A percentile compares a stretch with the other conserved stretches of the same genome.
Conservation (phyloP, 1,140 invertebrate species). For the Camponotus pennsylvanicus region DNA sequence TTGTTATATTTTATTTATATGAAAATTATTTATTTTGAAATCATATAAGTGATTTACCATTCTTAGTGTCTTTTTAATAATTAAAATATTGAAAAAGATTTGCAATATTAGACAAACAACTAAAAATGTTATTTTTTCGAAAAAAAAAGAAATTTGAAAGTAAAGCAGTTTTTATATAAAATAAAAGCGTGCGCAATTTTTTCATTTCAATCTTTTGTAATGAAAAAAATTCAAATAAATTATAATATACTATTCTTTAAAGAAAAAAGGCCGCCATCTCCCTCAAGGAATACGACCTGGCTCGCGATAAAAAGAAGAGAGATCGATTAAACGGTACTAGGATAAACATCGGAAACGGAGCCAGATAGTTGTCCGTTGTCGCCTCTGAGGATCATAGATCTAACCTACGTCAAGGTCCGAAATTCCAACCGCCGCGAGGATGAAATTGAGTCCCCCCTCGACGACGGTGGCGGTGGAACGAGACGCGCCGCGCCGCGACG, state of each 20-base stretch:
- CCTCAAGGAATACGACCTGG: background rate
- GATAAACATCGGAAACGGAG: slow-evolving; percentile 48
- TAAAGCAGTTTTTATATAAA: background rate
- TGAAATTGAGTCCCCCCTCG: slow-evolving; percentile 25
- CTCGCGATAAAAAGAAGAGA: slow-evolving; percentile 36
- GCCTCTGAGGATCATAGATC: slow-evolving; percentile 45
- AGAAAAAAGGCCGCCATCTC: slow-evolving; percentile 30
- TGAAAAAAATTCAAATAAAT: background rate
- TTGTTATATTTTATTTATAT: background rate
- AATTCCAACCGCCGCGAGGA: slow-evolving; percentile 36
- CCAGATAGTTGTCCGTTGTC: slow-evolving; percentile 61
- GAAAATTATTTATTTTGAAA: background rate
- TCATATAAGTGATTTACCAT: background rate
- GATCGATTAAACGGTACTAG: slow-evolving; percentile 48
- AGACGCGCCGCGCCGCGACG: slow-evolving; percentile 73
- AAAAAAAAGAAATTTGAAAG: background rate
- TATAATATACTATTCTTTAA: background rate
- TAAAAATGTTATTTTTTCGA: background rate
- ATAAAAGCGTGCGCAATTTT: background rate
- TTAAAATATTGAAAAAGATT: background rate
- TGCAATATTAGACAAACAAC: background rate
- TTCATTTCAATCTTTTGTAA: background rate
- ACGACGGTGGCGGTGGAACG: background rate
- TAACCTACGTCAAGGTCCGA: slow-evolving; percentile 43
- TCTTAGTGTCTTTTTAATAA: background rate